Conservation (phyloP, 37 sponge, comb jelly and placozoan species). For the Theonella swinhoei region DNA sequence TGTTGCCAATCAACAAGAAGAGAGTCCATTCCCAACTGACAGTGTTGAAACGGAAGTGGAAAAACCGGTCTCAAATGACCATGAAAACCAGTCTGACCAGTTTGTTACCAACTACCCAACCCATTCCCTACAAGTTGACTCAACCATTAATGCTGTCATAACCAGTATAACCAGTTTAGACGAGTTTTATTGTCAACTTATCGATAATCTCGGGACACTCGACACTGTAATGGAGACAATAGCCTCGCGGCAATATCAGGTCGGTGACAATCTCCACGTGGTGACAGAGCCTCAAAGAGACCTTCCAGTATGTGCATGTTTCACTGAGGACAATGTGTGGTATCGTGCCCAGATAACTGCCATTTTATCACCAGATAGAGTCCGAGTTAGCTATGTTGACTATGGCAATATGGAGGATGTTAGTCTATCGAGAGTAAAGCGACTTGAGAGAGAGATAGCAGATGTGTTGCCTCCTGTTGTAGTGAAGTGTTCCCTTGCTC, state of each 20-base stretch:
- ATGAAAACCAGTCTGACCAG: background rate
- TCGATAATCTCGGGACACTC: background rate
- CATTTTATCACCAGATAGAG: background rate
- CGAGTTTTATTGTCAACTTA: conserved; percentile 26
- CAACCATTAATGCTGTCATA: background rate
- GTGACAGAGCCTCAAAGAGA: background rate
- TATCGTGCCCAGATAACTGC: conserved; percentile 12
- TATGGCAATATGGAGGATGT: conserved; percentile 54
- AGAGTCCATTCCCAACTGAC: background rate
- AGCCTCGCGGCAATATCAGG: background rate
- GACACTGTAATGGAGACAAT: conserved; percentile 11
- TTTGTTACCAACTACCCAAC: background rate
- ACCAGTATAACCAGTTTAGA: conserved; percentile 4
- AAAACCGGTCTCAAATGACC: no score
- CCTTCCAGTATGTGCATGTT: conserved; percentile 32
- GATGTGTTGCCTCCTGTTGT: conserved; percentile 19
- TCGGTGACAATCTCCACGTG: background rate
- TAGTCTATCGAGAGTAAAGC: conserved; percentile 7
- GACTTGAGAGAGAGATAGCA: conserved; percentile 7
- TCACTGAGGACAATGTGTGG: conserved; percentile 23
- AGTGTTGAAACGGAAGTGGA: background rate
- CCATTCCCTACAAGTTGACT: background rate
- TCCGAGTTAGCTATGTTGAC: conserved; percentile 53
- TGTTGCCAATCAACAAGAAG: background rate
- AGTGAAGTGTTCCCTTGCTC: conserved; percentile 12